Base-by-base conservation (phyloP, 2,888 invertebrate genomes). In the Drosophila emarginata region DNA sequence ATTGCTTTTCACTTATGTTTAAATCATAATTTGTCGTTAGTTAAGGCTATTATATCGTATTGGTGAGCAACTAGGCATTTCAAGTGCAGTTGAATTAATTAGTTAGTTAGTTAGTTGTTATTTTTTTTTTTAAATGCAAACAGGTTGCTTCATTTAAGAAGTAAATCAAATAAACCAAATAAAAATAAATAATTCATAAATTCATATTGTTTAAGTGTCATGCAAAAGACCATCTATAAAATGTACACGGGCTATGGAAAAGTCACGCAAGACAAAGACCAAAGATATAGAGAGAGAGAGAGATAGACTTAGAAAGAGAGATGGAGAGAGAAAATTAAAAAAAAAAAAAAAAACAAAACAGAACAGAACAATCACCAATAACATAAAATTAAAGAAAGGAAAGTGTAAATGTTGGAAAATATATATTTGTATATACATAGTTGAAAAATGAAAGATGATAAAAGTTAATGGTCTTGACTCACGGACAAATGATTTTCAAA, bases 221-320 rank as follows among this genome's bases (percentile, higher is more conserved):
- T 83, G 82, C 82, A 81, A 81, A 75, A 81, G 84, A 79, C 71
- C 82, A 83, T 68, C 82, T 84, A 83, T 67, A 78, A 68, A 39
- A 68, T 73, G 64, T 65, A 70, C 82, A 81, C 78, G 79, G 79
- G 78, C 81, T 83, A 81, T 36, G 11, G 23, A 67, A 82, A 72
- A 74, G 59, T 80, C 82, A 84, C 78, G 82, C 82, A 83, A 84
- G 80, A 84, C 82, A 82, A 67, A 15, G 60, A 45, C 45, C 45
- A 45, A 12, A 45, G 5, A 12, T 21, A 21, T 21, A 45, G 11
- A 63, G 60, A 72, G 67, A 63, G 59, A 61, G 74, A 72, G 78
- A 76, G 61, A 67, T 23, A 60, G 23, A 59, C 11, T 32, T 50
- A 67, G 61, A 52, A n/a, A 54, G 12, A 18, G 4, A 28, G 28